These are phyloP conservation scores for Chirona hameri DNA, from an alignment of 2,888 invertebrate species.

Conservation along the genomic window DNA sequence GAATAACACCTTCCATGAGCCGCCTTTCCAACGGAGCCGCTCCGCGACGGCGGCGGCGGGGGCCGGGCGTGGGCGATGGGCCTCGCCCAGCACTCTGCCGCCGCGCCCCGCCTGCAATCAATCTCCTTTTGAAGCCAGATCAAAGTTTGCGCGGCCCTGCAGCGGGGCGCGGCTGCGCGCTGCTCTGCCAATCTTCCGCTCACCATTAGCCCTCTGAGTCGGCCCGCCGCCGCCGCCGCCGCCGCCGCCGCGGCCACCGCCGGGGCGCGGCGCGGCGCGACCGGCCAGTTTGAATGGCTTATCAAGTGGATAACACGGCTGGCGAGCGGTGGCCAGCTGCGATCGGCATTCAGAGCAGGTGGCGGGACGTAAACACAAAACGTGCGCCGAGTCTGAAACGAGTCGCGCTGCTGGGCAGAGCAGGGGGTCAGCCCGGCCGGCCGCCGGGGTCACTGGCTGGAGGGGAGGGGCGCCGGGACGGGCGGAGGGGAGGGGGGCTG, in stretches of 20 bases:
- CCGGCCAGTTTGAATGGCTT: neutral
- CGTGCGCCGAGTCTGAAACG: neutral
- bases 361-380: neutral
- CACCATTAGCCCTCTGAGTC: neutral
- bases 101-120: conserved; percentile 29
- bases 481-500: too few relatives aligned
- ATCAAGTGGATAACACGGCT: neutral
- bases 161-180: neutral
- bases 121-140: conserved; percentile 4
- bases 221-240: neutral
- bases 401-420: neutral
- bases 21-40: neutral
- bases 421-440: neutral
- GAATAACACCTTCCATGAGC: neutral
- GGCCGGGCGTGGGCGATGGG: neutral
- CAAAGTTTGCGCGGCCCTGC: neutral
- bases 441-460: too few relatives aligned
- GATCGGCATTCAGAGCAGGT: neutral
- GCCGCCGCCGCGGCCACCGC: neutral
- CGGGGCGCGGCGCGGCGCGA: too few relatives aligned
- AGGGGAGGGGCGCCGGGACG: too few relatives aligned
- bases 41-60: neutral
- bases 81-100: neutral
- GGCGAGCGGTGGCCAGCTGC: neutral
- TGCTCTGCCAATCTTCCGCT: neutral